Conservation (phyloP, 2,888 invertebrate genomes). For the Hedya salicella region DNA sequence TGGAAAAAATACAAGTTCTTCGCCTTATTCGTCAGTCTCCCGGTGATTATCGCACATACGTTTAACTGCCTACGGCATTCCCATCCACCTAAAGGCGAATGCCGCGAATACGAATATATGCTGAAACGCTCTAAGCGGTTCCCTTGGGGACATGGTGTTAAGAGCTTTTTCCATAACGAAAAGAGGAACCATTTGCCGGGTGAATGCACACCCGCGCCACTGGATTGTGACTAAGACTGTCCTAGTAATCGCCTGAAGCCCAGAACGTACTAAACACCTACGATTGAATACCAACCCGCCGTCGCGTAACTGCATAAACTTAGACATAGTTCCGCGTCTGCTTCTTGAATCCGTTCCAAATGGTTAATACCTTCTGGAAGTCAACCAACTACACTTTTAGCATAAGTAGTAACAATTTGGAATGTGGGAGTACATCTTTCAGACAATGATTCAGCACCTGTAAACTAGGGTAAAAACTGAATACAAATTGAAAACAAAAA, state of each 20-base stretch:
- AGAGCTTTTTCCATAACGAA: slow-evolving; percentile 94
- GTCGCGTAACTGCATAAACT: no score
- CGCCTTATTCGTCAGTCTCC: slow-evolving; percentile 63
- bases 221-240: slow-evolving; percentile 62
- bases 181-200: slow-evolving; percentile 84
- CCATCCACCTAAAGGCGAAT: slow-evolving; percentile 55
- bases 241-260: neutral
- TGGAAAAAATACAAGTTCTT: slow-evolving; percentile 67
- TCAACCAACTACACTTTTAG: neutral
- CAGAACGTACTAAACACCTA: no score
- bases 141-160: slow-evolving; percentile 96
- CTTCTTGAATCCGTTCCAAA: neutral
- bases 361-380: neutral
- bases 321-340: neutral
- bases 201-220: slow-evolving; percentile 66
- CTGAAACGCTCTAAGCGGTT: slow-evolving; percentile 91
- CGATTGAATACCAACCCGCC: neutral
- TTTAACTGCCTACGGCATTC: slow-evolving; percentile 53
- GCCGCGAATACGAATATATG: slow-evolving; percentile 89
- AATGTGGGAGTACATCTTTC: no score
- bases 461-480: no score
- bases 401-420: neutral
- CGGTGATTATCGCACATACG: slow-evolving; percentile 64
- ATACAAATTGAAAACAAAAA: no score
- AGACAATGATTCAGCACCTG: no score